Conservation (phyloP, 2,113 vertebrate genomes). For the Hippocampus abdominalis region DNA sequence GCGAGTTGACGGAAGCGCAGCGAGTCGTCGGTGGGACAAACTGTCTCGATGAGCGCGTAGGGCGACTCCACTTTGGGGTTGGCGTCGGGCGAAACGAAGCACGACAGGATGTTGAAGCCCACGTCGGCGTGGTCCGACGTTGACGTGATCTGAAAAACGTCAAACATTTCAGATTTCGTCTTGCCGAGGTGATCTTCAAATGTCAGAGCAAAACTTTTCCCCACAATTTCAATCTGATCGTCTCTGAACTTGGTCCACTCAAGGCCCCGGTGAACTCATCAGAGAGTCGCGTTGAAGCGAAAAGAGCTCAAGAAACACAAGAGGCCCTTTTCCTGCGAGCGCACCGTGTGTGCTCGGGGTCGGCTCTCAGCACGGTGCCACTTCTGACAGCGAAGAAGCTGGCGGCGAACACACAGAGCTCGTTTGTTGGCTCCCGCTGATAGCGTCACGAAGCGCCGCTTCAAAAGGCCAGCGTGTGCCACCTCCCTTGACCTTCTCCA, state of each 20-base stretch:
- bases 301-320: neutral
- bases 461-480: constrained; percentile 41
- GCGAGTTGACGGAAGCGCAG: constrained; percentile 76
- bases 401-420: constrained; percentile 27
- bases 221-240: no score
- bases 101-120: constrained; percentile 86
- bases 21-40: constrained; percentile 89
- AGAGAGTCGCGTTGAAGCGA: neutral
- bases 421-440: constrained; percentile 50
- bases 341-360: neutral
- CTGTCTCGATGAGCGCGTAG: constrained; percentile 88
- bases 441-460: constrained; percentile 52
- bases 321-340: neutral
- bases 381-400: constrained; percentile 10
- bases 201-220: no score
- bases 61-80: constrained; percentile 73
- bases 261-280: neutral
- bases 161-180: neutral
- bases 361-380: constrained; percentile 37
- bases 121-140: constrained; percentile 80
- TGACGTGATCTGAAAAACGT: constrained; percentile 77
- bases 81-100: constrained; percentile 83
- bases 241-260: no score
- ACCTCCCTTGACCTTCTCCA: constrained; percentile 28
- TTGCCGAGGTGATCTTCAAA: no score